Percentiles rank a stretch among this genome's conserved stretches.
These are phyloP conservation scores for Xestia c-nigrum DNA, from an alignment of 2,888 invertebrate genomes.

Conservation along the genomic window DNA sequence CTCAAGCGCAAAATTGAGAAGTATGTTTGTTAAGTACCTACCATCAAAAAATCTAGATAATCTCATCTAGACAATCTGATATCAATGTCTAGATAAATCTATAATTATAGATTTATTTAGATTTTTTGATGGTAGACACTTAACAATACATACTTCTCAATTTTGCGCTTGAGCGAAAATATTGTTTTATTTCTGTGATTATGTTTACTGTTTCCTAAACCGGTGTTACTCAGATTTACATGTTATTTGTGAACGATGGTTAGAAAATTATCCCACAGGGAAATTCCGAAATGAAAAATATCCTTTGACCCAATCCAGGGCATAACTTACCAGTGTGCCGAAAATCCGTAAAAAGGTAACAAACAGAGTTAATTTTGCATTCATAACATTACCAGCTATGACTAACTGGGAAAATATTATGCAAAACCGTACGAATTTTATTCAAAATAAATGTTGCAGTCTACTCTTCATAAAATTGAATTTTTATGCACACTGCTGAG, in stretches of 20 bases:
- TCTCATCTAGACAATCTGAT: too few relatives aligned
- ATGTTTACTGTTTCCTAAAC: slow-evolving; percentile 19
- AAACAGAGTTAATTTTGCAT: background rate
- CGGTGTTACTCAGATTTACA: slow-evolving; percentile 1
- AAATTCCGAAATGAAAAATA: background rate
- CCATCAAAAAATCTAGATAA: slow-evolving; percentile 2
- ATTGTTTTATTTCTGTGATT: slow-evolving; percentile 16
- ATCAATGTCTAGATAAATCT: too few relatives aligned
- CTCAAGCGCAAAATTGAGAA: background rate
- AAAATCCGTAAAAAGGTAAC: background rate
- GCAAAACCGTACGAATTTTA: background rate
- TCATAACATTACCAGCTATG: background rate
- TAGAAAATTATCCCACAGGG: background rate
- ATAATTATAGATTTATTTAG: background rate
- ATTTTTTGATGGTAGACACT: slow-evolving; percentile 1
- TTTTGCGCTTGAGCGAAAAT: background rate
- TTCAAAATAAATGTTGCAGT: background rate
- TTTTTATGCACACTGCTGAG: slow-evolving; percentile 5
- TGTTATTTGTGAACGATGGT: background rate
- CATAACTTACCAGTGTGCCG: background rate
- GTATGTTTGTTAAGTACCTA: background rate
- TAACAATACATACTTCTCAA: background rate
- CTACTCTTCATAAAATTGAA: slow-evolving; percentile 4
- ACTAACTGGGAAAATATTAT: background rate
- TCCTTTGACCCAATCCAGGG: background rate